Conservation (phyloP, 2,113 vertebrate species). For the Sinocyclocheilus anophthalmus region DNA sequence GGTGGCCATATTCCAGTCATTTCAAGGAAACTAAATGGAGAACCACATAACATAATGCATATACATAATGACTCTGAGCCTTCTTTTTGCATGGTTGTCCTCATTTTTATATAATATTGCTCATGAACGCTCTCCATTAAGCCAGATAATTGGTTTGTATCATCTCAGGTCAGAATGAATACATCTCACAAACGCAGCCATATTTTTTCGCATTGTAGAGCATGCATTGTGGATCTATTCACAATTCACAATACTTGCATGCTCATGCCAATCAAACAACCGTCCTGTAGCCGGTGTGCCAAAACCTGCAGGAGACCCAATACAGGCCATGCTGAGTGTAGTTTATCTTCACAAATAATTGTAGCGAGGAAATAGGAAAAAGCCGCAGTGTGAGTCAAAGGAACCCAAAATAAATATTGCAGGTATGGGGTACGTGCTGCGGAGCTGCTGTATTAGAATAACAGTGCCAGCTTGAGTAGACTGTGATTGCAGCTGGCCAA, state of each 20-base stretch:
- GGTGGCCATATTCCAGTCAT: slow-evolving; percentile 55
- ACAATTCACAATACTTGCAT: slow-evolving; percentile 57
- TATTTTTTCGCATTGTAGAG: slow-evolving; percentile 38
- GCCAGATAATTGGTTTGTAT: slow-evolving; percentile 49
- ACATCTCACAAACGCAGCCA: slow-evolving; percentile 39
- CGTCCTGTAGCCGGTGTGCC: slow-evolving; percentile 26
- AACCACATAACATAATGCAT: slow-evolving; percentile 58
- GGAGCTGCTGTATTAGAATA: slow-evolving; percentile 41
- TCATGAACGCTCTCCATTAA: slow-evolving; percentile 49
- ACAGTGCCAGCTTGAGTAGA: slow-evolving; percentile 35
- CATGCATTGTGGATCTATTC: slow-evolving; percentile 42
- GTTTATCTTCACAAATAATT: slow-evolving; percentile 44
- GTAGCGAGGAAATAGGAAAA: slow-evolving; percentile 19
- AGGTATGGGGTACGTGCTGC: slow-evolving; percentile 45
- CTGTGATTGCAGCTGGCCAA: slow-evolving; percentile 51
- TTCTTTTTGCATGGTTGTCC: slow-evolving; percentile 44
- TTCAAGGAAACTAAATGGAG: slow-evolving; percentile 57
- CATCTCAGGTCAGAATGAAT: slow-evolving; percentile 50
- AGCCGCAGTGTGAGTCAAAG: slow-evolving; percentile 1
- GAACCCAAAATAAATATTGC: slow-evolving; percentile 38
- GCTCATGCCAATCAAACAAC: slow-evolving; percentile 36
- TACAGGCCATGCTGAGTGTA: slow-evolving; percentile 39
- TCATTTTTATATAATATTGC: slow-evolving; percentile 52
- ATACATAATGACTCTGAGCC: slow-evolving; percentile 48
- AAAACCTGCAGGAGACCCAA: slow-evolving; percentile 44